Evolutionary conservation across 2,113 vertebrate genomes (phyloP), one percentile per base, ranked within the genome.

Genomic region (Lagenorhynchus albirostris): DNA sequence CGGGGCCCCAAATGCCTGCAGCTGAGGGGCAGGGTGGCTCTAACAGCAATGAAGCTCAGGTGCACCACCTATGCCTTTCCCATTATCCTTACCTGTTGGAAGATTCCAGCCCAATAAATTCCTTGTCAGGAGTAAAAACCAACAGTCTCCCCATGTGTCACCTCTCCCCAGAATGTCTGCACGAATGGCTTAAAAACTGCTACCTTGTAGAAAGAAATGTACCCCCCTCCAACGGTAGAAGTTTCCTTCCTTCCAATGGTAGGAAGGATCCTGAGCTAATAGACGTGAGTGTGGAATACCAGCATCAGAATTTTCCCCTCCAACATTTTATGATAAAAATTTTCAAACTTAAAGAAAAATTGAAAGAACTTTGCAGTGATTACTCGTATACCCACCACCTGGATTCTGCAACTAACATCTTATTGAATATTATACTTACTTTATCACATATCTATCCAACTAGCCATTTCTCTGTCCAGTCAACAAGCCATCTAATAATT

Each of bases 1-100:
- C 0, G 0, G 8, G 38, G 60, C 0, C 1, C 36, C 58, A 6
- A 3, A 4, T 2, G 41, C 6, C 70, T 63, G 83, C 2, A 3
- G 38, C 85, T 68, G 25, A n/a, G 38, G n/a, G 71, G 7, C 9
- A 4, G 14, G 23, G 41, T 26, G n/a, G 25, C 17, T 47, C 47
- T 18, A 47, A n/a, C 23, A 36, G 29, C 21, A 50, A 31, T 15
- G 29, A 44, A 77, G 18, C 58, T 41, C 65, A 6, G 60, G 21
- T 18, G 47, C 60, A 26, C 33, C 76, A 3, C 44, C 55, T 63
- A 21, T 10, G 47, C 14, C 36, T 70, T 47, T 20, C 73, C 31
- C 44, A 23, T 50, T 36, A 65, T 4, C 29, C 13, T 68, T 18
- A 53, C 47, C 96, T 81, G 68, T 44, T 6, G 58, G 84, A 60